phyloP scores from a whole-genome alignment of 2,888 invertebrate species.

The Tuta absoluta region DNA sequence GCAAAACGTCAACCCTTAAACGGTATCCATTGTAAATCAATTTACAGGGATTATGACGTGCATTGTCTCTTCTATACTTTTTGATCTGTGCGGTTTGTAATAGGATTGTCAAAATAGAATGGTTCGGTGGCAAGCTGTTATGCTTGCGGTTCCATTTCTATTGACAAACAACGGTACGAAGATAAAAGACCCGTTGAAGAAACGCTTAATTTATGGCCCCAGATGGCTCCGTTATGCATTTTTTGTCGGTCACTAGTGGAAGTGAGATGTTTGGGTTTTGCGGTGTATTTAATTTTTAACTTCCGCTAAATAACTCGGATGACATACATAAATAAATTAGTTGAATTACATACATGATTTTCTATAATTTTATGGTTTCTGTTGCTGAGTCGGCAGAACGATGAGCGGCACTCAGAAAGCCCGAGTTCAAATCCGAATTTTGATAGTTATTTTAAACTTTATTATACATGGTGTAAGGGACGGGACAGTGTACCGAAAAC shows the following conservation, averaged over 20 bases:
- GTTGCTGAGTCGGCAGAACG: too few species aligned
- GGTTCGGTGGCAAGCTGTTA: conserved; percentile 40
- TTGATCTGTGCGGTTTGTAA: conserved; percentile 47
- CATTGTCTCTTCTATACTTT: conserved; percentile 52
- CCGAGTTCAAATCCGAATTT: too few species aligned
- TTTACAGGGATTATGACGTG: conserved; percentile 57
- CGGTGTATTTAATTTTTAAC: conserved; percentile 4
- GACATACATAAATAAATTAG: background rate
- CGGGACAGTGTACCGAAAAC: too few species aligned
- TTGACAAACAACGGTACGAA: conserved; percentile 55
- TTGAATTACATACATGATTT: too few species aligned
- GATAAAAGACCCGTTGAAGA: conserved; percentile 50
- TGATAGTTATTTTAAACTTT: too few species aligned
- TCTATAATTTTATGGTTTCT: too few species aligned
- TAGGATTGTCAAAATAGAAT: conserved; percentile 44
- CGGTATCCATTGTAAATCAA: conserved; percentile 61
- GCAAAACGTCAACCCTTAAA: conserved; percentile 37
- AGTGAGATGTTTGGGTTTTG: conserved; percentile 5
- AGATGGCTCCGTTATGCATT: conserved; percentile 33
- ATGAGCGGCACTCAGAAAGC: too few species aligned
- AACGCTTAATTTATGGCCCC: conserved; percentile 57
- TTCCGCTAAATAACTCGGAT: background rate
- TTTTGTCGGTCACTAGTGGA: conserved; percentile 9
- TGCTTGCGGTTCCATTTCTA: conserved; percentile 34
- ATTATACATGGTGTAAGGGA: too few species aligned